Base-by-base conservation (phyloP, 2,113 vertebrate genomes). In the Telmatochromis sp. region DNA sequence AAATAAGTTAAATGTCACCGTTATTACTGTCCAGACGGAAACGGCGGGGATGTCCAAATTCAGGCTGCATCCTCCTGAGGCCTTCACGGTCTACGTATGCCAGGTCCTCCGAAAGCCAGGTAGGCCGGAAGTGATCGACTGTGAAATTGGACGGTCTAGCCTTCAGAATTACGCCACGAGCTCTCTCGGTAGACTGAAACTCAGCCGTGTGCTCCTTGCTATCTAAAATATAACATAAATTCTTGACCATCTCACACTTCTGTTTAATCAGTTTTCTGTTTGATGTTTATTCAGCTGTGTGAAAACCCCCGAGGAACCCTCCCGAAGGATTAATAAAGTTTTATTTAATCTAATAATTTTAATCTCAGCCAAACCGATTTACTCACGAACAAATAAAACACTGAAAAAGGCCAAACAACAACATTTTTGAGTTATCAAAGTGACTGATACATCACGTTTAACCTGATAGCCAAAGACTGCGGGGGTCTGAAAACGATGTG, bases 291-390 rank as follows among this genome's bases (percentile, higher is more conserved):
- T 23, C 53, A 54, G n/a, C n/a, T 21, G 10, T 23, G n/a, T 21
- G n/a, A 54, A 54, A 54, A 11, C 5, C 51, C 9, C 1, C 0
- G 5, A 53, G 51, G 51, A 21, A 21, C n/a, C 1, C 5, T 2
- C 9, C 51, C 5, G 1, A 10, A 2, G n/a, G 51, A 21, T 11
- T 53, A 54, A 54, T 12, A 54, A 54, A 54, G 53, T 54, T 54
- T 54, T 54, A 54, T 54, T 54, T 54, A 54, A 54, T 54, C 6
- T 54, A 54, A 54, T 54, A 12, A 54, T 12, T 54, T 54, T 54
- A 54, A 54, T 54, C 53, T 54, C 53, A 54, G n/a, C 6, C 53
- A 54, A 54, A 54, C 53, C 6, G 10, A 23, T 54, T 54, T 12
- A 21, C n/a, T 54, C 51, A 0, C 0, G 2, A 54, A 54, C n/a